phyloP scores from a whole-genome alignment of 2,113 vertebrate genomes.

The Phoenicopterus ruber region DNA sequence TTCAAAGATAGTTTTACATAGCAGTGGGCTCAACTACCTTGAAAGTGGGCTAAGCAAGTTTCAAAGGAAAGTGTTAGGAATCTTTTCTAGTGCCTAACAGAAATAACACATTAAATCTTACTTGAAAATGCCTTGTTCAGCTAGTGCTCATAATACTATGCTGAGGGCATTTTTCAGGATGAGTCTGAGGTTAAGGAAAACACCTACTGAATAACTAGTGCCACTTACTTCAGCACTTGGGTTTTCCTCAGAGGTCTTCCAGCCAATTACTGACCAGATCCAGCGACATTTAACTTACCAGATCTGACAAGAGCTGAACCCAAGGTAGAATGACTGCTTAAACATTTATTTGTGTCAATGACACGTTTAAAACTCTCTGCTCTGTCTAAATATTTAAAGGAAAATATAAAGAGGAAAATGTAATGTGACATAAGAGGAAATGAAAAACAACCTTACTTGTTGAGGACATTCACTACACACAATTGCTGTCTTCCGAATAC shows the following conservation, averaged over 20 bases:
- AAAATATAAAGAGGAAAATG: slow-evolving; percentile 58
- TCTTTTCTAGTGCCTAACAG: background rate
- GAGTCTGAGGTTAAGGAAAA: slow-evolving; percentile 49
- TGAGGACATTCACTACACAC: slow-evolving; percentile 29
- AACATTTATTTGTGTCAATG: slow-evolving; percentile 72
- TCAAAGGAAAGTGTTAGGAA: background rate
- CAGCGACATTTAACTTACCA: slow-evolving; percentile 56
- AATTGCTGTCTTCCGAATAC: slow-evolving; percentile 51
- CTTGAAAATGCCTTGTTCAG: slow-evolving; percentile 11
- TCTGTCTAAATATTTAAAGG: slow-evolving; percentile 68
- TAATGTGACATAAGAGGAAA: slow-evolving; percentile 58
- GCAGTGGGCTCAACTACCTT: background rate
- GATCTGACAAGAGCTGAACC: slow-evolving; percentile 65
- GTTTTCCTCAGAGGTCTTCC: slow-evolving; percentile 62
- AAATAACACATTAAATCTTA: background rate
- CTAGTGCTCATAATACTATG: background rate
- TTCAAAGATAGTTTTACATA: background rate
- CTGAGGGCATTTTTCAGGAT: slow-evolving; percentile 25
- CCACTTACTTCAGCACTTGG: slow-evolving; percentile 41
- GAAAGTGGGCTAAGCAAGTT: background rate
- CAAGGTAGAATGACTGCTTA: slow-evolving; percentile 65
- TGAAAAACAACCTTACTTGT: slow-evolving; percentile 34
- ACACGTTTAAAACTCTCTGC: slow-evolving; percentile 56
- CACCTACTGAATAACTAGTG: slow-evolving; percentile 43
- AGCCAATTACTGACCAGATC: slow-evolving; percentile 63